A percentile compares a stretch with the other conserved stretches of the same genome.
These are phyloP conservation scores for Magallana angulata DNA, from an alignment of 1,140 invertebrate genomes.

Conservation along the genomic window DNA sequence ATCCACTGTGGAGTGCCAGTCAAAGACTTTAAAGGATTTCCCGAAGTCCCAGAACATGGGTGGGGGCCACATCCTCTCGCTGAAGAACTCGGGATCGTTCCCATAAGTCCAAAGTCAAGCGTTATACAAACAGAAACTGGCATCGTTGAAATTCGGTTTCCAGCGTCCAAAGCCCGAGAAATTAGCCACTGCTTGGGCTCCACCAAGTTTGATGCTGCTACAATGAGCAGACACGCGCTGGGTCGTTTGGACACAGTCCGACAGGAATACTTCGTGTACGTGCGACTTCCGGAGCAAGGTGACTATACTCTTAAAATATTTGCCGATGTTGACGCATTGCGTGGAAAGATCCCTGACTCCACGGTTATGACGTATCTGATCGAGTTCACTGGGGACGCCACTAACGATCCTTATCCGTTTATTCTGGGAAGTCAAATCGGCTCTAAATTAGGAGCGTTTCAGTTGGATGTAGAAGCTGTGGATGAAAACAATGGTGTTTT, in stretches of 20 bases:
- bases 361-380: constrained; percentile 42
- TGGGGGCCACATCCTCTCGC: constrained; percentile 45
- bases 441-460: constrained; percentile 33
- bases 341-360: constrained; percentile 37
- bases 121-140: constrained; percentile 47
- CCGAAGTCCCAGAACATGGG: constrained; percentile 40
- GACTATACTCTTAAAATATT: constrained; percentile 56
- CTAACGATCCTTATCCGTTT: constrained; percentile 36
- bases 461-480: neutral
- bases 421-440: constrained; percentile 45
- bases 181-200: constrained; percentile 38
- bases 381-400: constrained; percentile 6
- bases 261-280: constrained; percentile 39
- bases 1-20: constrained; percentile 45
- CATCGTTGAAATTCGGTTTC: constrained; percentile 32
- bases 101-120: constrained; percentile 40
- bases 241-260: constrained; percentile 26
- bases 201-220: constrained; percentile 32
- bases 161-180: neutral
- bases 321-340: constrained; percentile 41
- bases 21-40: constrained; percentile 17
- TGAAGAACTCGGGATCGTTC: constrained; percentile 49
- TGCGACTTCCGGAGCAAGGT: constrained; percentile 50
- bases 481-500: constrained; percentile 31
- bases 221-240: constrained; percentile 36